Evolutionary conservation across 53 echinoderm and acorn worm species (phyloP).

Genomic region (Echinarachnius parma): DNA sequence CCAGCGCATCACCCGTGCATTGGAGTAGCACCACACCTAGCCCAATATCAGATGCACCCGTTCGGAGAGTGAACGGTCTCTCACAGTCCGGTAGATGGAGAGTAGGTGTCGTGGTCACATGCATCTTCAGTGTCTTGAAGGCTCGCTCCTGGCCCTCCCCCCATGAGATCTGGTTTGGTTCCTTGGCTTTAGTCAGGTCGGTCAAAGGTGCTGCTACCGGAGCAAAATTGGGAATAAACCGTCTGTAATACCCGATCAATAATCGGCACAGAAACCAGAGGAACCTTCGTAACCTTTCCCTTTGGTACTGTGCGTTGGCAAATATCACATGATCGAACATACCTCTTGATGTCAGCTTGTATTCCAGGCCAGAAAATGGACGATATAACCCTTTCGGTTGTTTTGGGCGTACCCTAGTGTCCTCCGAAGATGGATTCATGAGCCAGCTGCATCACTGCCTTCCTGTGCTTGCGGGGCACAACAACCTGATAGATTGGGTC

Average conservation of each 20-base stretch:
- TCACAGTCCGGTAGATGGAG: background rate
- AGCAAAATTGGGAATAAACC: background rate
- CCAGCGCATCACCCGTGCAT: background rate
- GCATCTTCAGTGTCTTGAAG: background rate
- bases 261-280: no score
- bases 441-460: slow-evolving; percentile 9
- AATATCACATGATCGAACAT: slow-evolving; percentile 51
- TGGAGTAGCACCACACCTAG: background rate
- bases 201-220: background rate
- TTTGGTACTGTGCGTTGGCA: slow-evolving; percentile 55
- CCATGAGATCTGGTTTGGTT: background rate
- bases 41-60: background rate
- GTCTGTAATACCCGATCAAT: background rate
- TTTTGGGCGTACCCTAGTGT: slow-evolving; percentile 46
- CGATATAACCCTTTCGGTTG: slow-evolving; percentile 27
- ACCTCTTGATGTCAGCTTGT: slow-evolving; percentile 23
- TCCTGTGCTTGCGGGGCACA: background rate
- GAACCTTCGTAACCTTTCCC: slow-evolving; percentile 43
- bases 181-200: background rate
- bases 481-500: no score
- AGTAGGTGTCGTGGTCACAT: background rate
- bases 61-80: background rate
- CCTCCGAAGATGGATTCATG: slow-evolving; percentile 51
- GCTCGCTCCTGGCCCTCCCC: background rate
- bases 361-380: slow-evolving; percentile 56